Conservation (phyloP, 2,113 vertebrate species). For the Pavo muticus region DNA sequence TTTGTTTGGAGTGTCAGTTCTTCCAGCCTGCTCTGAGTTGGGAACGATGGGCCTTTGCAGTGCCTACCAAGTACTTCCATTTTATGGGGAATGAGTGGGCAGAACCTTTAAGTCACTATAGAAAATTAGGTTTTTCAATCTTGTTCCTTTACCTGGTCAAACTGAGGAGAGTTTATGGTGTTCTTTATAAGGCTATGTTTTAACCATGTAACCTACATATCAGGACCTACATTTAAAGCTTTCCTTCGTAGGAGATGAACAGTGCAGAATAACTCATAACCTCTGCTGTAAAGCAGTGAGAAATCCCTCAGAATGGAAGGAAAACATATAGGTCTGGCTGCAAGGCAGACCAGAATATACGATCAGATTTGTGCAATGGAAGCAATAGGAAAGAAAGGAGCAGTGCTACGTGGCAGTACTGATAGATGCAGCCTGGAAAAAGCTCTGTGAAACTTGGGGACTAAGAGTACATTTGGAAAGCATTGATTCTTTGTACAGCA, state of each 20-base stretch:
- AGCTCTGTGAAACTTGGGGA: not conserved
- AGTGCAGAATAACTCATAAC: not conserved
- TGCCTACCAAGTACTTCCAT: not conserved
- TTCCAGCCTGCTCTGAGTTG: fast-evolving
- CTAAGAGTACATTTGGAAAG: not conserved
- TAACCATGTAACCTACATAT: not conserved
- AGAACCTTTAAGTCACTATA: not conserved
- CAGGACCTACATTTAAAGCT: not conserved
- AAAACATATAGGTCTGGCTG: not conserved
- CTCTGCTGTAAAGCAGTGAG: not conserved
- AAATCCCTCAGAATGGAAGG: not conserved
- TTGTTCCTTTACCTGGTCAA: not conserved
- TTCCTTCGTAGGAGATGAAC: not conserved
- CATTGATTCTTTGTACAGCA: fast-evolving
- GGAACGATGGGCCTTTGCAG: not conserved
- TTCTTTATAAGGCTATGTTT: not conserved
- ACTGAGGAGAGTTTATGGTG: not conserved
- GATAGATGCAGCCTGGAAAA: not conserved
- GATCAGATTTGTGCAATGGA: not conserved
- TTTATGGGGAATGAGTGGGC: fast-evolving
- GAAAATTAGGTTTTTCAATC: not conserved
- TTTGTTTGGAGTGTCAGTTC: not conserved
- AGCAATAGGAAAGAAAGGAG: not conserved
- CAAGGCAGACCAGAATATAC: not conserved
- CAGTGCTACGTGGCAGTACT: fast-evolving